These are phyloP conservation scores for Drosophila sucinea DNA, from an alignment of 1,140 invertebrate species.

Conservation along the genomic window DNA sequence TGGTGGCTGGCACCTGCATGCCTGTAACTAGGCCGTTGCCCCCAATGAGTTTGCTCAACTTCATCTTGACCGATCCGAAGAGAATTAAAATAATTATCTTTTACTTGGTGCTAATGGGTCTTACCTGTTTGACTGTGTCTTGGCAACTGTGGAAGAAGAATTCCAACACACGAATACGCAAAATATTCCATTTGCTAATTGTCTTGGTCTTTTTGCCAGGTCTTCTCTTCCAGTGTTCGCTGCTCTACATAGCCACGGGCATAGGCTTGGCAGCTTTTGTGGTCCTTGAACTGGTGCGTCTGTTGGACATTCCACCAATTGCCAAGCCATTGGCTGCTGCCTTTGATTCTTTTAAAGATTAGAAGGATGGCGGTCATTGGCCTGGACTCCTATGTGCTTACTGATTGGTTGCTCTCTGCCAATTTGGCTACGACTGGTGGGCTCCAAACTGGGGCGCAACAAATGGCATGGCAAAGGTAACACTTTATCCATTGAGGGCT, in stretches of 20 bases:
- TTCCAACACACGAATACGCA: slow-evolving; percentile 87
- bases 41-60: slow-evolving; percentile 84
- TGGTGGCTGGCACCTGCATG: slow-evolving; percentile 84
- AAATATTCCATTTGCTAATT: slow-evolving; percentile 93
- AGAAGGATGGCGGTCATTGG: slow-evolving; percentile 91
- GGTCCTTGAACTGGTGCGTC: slow-evolving; percentile 89
- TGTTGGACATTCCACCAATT: slow-evolving; percentile 89
- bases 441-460: slow-evolving; percentile 88
- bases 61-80: slow-evolving; percentile 82
- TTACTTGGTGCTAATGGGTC: slow-evolving; percentile 85
- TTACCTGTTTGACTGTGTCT: slow-evolving; percentile 84
- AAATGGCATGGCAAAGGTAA: slow-evolving; percentile 88
- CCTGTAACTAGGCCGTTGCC: slow-evolving; percentile 85
- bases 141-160: slow-evolving; percentile 84
- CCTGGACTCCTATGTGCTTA: slow-evolving; percentile 94
- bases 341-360: slow-evolving; percentile 90
- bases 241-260: slow-evolving; percentile 91
- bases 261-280: slow-evolving; percentile 88
- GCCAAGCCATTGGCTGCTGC: slow-evolving; percentile 87
- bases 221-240: slow-evolving; percentile 87
- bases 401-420: slow-evolving; percentile 89
- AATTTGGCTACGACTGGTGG: slow-evolving; percentile 88
- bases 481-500: slow-evolving; percentile 88
- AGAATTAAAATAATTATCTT: slow-evolving; percentile 85
- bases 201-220: slow-evolving; percentile 91